Percentiles rank a stretch among this genome's conserved stretches.
Conservation (phyloP, 2,888 invertebrate genomes). For the Leucophenga maculata region DNA sequence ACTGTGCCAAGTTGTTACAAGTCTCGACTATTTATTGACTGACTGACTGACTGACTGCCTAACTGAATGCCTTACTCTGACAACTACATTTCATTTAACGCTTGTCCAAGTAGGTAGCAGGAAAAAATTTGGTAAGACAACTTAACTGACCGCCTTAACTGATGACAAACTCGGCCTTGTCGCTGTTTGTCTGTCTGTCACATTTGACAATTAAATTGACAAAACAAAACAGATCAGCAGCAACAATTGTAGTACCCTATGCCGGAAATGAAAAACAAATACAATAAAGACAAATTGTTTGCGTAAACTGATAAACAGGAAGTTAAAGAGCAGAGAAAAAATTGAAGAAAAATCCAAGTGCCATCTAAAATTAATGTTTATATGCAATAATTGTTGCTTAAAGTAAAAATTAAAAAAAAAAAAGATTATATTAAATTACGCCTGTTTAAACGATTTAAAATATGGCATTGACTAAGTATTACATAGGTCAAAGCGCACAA, state of each 20-base stretch:
- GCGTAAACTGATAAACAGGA: conserved; percentile 46
- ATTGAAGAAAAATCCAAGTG: too few species aligned
- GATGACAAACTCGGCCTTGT: too few species aligned
- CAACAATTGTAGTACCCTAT: neutral
- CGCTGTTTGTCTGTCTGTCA: conserved; percentile 34
- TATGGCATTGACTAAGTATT: too few species aligned
- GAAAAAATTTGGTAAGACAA: neutral
- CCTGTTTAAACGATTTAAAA: too few species aligned
- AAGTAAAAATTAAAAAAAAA: neutral
- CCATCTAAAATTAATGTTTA: neutral
- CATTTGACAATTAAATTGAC: conserved; percentile 54
- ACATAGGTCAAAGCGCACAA: neutral
- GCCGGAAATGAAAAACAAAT: conserved; percentile 45
- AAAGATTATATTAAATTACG: too few species aligned
- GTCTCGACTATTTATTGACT: neutral
- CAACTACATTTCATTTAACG: conserved; percentile 47
- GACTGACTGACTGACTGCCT: neutral
- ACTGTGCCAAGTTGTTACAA: neutral
- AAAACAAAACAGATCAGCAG: conserved; percentile 15
- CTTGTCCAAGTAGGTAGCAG: neutral
- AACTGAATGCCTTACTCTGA: conserved; percentile 41
- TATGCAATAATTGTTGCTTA: neutral
- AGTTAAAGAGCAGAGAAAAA: neutral
- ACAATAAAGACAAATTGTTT: conserved; percentile 58
- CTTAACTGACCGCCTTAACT: neutral